Evolutionary conservation across 2,113 vertebrate species (phyloP), one percentile per base, ranked within the genome.

Genomic region (Phainopepla nitens): DNA sequence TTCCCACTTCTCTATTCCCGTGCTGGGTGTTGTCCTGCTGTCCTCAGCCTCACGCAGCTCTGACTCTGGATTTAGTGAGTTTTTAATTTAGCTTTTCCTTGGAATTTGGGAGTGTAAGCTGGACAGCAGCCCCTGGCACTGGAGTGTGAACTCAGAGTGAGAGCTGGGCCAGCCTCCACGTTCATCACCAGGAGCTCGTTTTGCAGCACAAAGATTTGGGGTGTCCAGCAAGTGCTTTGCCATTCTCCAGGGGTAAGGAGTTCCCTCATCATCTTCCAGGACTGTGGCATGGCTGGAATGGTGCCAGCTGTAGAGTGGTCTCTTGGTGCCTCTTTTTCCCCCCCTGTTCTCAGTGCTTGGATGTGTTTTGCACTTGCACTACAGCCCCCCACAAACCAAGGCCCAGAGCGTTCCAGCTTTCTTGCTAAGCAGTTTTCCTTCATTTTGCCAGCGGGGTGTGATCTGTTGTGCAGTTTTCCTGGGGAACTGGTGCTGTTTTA

Each of bases 251-350:
- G 5, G 29, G 44, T 36, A 6, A 41, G 58, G 39, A 21, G 15
- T 28, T 39, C 27, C 31, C 29, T 68, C 53, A 9, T 42, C 78
- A 29, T 61, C 78, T n/a, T 35, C 19, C 17, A 56, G 41, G 41
- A 7, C 0, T 14, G 4, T 42, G 71, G 22, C 1, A 0, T 5
- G 13, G 17, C 11, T 39, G 51, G 68, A 47, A 61, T 53, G 62
- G 41, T 33, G 19, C 44, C 6, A 28, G 58, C 18, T 44, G 4
- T 6, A 9, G 51, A 45, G 50, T 6, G 58, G 41, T 3, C 47
- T 53, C 68, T n/a, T 11, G 24, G 15, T 57, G 45, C 35, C 22
- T 62, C 27, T 70, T 65, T 53, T 13, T 1, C 17, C 33, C 35
- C 18, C 11, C 2, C 23, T 2, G 18, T 57, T 61, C 27, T 8